Evolutionary conservation across 2,113 vertebrate species (phyloP).

Genomic region (Parus major): DNA sequence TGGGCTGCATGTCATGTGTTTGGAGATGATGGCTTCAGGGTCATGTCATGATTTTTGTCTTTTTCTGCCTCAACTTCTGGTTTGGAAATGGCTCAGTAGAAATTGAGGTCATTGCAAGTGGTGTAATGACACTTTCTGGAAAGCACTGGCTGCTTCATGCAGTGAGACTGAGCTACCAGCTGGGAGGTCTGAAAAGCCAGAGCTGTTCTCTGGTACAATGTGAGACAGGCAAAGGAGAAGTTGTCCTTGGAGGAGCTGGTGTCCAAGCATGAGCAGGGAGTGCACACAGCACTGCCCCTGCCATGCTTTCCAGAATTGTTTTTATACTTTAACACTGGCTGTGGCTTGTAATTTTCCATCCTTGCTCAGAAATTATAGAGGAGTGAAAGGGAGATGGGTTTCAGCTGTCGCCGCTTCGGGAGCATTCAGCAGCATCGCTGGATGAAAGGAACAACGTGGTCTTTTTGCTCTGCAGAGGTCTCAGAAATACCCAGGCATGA

Average conservation of each 20-base stretch:
- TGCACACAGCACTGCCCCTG: neutral
- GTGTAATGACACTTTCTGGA: neutral
- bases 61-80: neutral
- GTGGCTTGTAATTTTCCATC: slow-evolving; percentile 1
- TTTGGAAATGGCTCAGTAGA: neutral
- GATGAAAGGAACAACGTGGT: neutral
- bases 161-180: neutral
- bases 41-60: neutral
- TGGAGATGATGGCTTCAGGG: neutral
- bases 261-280: fast-evolving
- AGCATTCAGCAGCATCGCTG: neutral
- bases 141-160: neutral
- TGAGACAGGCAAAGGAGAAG: neutral
- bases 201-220: neutral
- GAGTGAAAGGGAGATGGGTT: slow-evolving; percentile 10
- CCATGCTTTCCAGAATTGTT: fast-evolving
- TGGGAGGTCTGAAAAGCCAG: neutral
- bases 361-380: slow-evolving; percentile 41
- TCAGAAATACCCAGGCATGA: neutral
- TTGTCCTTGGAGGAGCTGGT: neutral
- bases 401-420: neutral
- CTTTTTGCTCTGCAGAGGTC: neutral
- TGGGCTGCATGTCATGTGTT: fast-evolving
- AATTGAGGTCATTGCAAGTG: neutral
- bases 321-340: neutral